These are phyloP conservation scores for Aphelocoma coerulescens DNA, from an alignment of 2,113 vertebrate species.

Conservation along the genomic window DNA sequence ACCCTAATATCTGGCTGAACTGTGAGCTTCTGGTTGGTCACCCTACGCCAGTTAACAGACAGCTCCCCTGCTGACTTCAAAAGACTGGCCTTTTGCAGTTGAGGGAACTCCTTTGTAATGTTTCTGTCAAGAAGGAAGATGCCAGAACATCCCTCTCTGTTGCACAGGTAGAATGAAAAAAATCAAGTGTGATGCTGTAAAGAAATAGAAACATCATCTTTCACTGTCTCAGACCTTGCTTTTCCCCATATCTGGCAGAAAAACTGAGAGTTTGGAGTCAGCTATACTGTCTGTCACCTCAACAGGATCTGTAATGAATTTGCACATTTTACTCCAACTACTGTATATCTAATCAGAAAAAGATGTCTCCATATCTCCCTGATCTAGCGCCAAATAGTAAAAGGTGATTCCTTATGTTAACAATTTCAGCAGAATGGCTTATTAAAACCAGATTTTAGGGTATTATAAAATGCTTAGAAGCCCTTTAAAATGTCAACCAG, in stretches of 20 bases:
- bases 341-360: slow-evolving; percentile 98
- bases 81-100: slow-evolving; percentile 31
- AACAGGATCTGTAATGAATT: slow-evolving; percentile 86
- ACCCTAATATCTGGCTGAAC: slow-evolving; percentile 12
- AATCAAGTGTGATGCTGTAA: slow-evolving; percentile 23
- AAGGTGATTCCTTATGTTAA: slow-evolving; percentile 90
- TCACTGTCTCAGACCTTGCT: not conserved
- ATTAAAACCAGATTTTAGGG: slow-evolving; percentile 99
- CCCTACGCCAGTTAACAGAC: not conserved
- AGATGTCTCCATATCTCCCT: slow-evolving; percentile 86
- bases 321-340: slow-evolving; percentile 86
- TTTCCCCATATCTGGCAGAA: slow-evolving; percentile 41
- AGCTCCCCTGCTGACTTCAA: slow-evolving; percentile 52
- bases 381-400: slow-evolving; percentile 79
- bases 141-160: slow-evolving; percentile 17
- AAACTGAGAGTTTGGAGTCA: slow-evolving; percentile 45
- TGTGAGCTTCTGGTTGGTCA: not conserved
- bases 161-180: slow-evolving; percentile 34
- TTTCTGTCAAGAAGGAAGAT: slow-evolving; percentile 11
- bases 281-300: slow-evolving; percentile 69
- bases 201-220: slow-evolving; percentile 38
- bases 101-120: slow-evolving; percentile 27
- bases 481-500: slow-evolving; percentile 99
- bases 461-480: slow-evolving; percentile 99
- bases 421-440: slow-evolving; percentile 87